Base-by-base conservation (phyloP, 1,140 invertebrate genomes). In the Parasteatoda tepidariorum region DNA sequence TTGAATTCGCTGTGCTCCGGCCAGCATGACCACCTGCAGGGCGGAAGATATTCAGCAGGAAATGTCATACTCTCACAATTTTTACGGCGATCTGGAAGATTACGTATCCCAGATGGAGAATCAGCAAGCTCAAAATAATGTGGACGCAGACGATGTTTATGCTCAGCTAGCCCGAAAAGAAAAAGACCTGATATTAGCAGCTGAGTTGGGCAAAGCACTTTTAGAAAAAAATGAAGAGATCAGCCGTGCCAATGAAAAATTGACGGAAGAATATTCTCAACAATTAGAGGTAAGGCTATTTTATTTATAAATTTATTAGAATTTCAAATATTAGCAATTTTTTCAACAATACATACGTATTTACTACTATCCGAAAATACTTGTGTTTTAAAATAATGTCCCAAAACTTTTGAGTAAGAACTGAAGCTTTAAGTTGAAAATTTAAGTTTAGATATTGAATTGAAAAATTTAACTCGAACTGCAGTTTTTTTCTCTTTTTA, bases 141-240 rank as follows among this genome's bases (percentile, higher is more conserved):
- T 66, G 7, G 89, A 90, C 66, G 90, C 91, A 41, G 92, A 92
- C 64, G 95, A 96, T 88, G 91, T 97, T 0, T 93, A 93, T 91
- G 92, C 92, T 22, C 93, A 96, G 87, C 90, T 99, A 26, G 95
- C 94, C 85, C 95, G 97, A 89, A 97, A 98, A 88, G 97, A 98
- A 87, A 93, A 94, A 84, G 97, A 98, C 88, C 92, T 98, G 13
- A 92, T 97, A 28, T 90, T 98, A 67, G 97, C 97, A 0, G 97
- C 97, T 0, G 96, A 98, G 89, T 90, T 99, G 38, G 97, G 97
- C 26, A 98, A 98, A 89, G 97, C 96, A 0, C 90, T 99, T 62
- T 90, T 99, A 71, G 96, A 98, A 86, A 95, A 96, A 87, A 99
- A 98, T 88, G 94, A 97, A 87, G 95, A 98, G 87, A 90, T 98